These are phyloP conservation scores for Laspeyria flexula DNA, from an alignment of 2,888 invertebrate genomes.

Conservation along the genomic window DNA sequence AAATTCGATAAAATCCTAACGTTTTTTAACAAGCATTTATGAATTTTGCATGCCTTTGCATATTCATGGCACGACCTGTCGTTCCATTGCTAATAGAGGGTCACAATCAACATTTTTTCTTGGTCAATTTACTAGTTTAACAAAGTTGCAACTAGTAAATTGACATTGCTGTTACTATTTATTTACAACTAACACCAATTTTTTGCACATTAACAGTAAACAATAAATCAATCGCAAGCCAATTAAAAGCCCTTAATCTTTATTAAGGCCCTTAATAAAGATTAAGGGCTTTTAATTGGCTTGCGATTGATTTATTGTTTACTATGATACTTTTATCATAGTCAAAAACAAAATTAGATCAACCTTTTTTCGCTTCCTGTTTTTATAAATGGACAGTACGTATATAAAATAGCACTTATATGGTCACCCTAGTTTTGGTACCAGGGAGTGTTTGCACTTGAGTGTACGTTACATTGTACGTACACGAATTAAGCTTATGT, in stretches of 20 bases:
- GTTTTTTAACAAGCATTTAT: no score
- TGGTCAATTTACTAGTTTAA: no score
- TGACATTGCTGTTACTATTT: no score
- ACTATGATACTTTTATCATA: no score
- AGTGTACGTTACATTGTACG: constrained; percentile 13
- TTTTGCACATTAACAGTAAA: background rate
- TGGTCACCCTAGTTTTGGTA: constrained; percentile 30
- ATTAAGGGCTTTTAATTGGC: constrained; percentile 14
- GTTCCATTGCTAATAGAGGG: no score
- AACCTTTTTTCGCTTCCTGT: constrained; percentile 17
- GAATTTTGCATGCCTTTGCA: no score
- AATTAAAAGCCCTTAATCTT: constrained; percentile 16
- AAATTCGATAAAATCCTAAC: no score
- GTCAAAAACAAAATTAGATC: no score
- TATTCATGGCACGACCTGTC: no score
- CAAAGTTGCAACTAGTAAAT: no score
- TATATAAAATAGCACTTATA: constrained; percentile 16
- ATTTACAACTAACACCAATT: background rate
- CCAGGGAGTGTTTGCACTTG: constrained; percentile 28
- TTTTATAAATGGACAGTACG: background rate
- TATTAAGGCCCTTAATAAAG: no score
- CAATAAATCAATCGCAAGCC: constrained; percentile 11
- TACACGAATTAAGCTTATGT: constrained; percentile 9
- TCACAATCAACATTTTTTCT: no score
- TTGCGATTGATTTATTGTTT: constrained; percentile 13